Conservation (phyloP, 1,140 invertebrate genomes). For the roundworm (Caenorhabditis elegans) region DNA sequence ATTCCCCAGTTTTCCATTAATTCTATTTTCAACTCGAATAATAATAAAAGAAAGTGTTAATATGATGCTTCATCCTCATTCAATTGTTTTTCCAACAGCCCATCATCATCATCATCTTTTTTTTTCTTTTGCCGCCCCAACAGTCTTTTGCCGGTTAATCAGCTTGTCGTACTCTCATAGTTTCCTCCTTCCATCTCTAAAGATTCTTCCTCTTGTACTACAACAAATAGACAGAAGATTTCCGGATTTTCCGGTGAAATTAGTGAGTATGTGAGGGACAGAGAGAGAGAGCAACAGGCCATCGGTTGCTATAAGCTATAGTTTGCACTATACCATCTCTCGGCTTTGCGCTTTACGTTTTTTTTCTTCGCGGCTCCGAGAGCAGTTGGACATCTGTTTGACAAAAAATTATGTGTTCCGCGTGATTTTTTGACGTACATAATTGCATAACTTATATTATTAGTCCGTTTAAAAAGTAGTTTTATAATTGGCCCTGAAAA, state of each 20-base stretch:
- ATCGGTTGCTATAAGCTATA: not conserved
- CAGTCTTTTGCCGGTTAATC: conserved; percentile 23
- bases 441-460: too few relatives aligned
- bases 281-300: not conserved
- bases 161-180: conserved; percentile 24
- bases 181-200: not conserved
- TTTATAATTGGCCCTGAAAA: too few relatives aligned
- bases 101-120: not conserved
- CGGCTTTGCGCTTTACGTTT: not conserved
- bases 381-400: too few relatives aligned
- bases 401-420: too few relatives aligned
- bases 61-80: not conserved
- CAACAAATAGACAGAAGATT: conserved; percentile 4
- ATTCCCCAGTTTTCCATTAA: too few relatives aligned
- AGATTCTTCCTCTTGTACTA: not conserved
- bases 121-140: not conserved
- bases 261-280: too few relatives aligned
- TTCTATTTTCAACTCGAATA: too few relatives aligned
- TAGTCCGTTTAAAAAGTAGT: too few relatives aligned
- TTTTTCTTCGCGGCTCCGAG: too few relatives aligned
- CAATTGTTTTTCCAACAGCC: not conserved
- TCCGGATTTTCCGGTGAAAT: conserved; percentile 20
- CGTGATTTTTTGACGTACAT: too few relatives aligned
- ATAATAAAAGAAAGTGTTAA: too few relatives aligned
- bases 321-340: not conserved